Evolutionary conservation across 2,113 vertebrate genomes (phyloP).

Genomic region (Salvelinus fontinalis): DNA sequence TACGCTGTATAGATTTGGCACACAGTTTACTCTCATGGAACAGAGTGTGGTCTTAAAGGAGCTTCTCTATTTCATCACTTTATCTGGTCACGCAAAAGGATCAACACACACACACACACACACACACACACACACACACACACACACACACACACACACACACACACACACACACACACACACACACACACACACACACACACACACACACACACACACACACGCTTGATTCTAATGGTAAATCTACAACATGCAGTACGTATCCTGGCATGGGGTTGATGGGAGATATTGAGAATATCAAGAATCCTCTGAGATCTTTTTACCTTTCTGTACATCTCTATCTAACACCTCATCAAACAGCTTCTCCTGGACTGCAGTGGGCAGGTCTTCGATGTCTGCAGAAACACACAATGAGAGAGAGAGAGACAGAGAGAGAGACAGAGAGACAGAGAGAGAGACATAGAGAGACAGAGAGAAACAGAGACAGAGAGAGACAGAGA

Average conservation of each 20-base stretch:
- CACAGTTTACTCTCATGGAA: no score
- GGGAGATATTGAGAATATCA: background rate
- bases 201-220: no score
- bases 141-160: no score
- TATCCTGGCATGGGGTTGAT: background rate
- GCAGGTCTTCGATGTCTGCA: constrained; percentile 95
- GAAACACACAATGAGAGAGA: constrained; percentile 25
- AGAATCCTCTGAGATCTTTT: background rate
- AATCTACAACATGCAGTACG: background rate
- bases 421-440: no score
- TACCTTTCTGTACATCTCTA: constrained; percentile 98
- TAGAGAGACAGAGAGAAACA: no score
- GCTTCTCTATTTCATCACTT: background rate
- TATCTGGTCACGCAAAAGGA: background rate
- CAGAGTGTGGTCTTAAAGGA: background rate
- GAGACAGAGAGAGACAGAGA: no score
- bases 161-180: background rate
- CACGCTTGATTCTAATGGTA: background rate
- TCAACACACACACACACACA: background rate
- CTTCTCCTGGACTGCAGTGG: constrained; percentile 94
- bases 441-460: no score
- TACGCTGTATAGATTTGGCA: no score
- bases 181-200: no score
- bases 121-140: no score
- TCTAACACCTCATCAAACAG: constrained; percentile 97